phyloP scores from a whole-genome alignment of 2,113 vertebrate genomes.

The Canis aureus region DNA sequence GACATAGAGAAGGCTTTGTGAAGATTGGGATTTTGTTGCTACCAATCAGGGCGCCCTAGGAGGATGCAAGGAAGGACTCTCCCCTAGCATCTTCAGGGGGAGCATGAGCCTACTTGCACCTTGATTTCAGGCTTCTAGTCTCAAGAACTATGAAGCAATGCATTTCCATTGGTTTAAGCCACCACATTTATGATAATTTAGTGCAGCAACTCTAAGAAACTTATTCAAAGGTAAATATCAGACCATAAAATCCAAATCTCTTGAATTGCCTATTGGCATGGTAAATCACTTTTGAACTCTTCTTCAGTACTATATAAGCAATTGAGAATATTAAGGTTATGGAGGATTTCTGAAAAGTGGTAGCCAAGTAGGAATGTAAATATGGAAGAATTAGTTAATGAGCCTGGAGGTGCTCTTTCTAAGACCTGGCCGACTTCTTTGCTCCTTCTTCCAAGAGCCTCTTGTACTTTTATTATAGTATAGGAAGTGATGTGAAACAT shows the following conservation, averaged over 20 bases:
- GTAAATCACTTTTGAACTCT: background rate
- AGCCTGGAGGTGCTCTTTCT: background rate
- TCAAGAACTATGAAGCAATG: background rate
- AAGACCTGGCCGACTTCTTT: background rate
- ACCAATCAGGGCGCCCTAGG: too few species aligned
- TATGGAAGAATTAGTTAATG: background rate
- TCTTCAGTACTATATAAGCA: background rate
- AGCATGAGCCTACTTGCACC: fast-evolving
- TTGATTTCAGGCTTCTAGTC: background rate
- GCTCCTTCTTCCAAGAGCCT: background rate
- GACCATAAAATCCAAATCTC: background rate
- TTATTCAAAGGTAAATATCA: background rate
- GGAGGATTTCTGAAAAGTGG: background rate
- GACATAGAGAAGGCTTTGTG: background rate
- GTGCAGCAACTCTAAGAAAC: background rate
- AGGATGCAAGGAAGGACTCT: background rate
- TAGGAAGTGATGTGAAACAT: background rate
- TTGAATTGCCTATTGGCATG: background rate
- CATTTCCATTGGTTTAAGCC: too few species aligned
- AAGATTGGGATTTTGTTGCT: background rate
- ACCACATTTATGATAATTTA: background rate
- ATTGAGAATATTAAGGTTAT: background rate
- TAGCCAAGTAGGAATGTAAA: background rate
- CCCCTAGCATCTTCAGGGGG: background rate
- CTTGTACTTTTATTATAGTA: background rate